A percentile compares a stretch with the other conserved stretches of the same genome.
Conservation (phyloP, 2,888 invertebrate genomes). For the Drosophila neutralis region DNA sequence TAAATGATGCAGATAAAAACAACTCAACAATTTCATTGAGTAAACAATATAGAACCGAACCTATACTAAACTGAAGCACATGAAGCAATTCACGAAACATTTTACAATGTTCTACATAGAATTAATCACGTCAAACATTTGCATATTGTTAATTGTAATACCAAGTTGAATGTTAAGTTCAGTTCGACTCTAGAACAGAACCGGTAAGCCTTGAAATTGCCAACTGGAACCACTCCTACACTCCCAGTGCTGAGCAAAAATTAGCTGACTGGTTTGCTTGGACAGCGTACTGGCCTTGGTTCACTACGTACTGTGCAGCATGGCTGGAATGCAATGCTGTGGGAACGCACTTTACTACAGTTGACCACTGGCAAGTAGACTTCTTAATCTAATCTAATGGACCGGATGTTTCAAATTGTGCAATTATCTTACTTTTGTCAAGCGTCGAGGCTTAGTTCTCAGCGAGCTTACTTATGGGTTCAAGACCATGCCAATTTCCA, state of each 20-base stretch:
- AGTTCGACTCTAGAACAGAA: slow-evolving; percentile 54
- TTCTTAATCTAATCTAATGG: slow-evolving; percentile 22
- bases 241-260: slow-evolving; percentile 18
- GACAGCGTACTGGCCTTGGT: slow-evolving; percentile 28
- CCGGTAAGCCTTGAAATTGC: slow-evolving; percentile 57
- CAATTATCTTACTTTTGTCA: slow-evolving; percentile 14
- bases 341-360: slow-evolving; percentile 18
- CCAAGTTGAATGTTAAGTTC: slow-evolving; percentile 63
- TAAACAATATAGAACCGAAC: slow-evolving; percentile 36
- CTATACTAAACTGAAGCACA: slow-evolving; percentile 30
- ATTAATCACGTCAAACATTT: slow-evolving; percentile 17
- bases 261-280: slow-evolving; percentile 44
- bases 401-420: slow-evolving; percentile 38
- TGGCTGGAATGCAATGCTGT: slow-evolving; percentile 1
- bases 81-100: slow-evolving; percentile 15
- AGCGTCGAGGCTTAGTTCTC: slow-evolving; percentile 13
- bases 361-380: not conserved
- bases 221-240: slow-evolving; percentile 58
- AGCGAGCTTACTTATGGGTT: not conserved
- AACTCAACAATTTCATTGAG: slow-evolving; percentile 19
- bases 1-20: slow-evolving; percentile 47
- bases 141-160: slow-evolving; percentile 34
- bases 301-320: slow-evolving; percentile 6
- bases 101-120: slow-evolving; percentile 21
- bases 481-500: not conserved